phyloP scores from a whole-genome alignment of 2,113 vertebrate genomes.

The Zosterops hypoxanthus region DNA sequence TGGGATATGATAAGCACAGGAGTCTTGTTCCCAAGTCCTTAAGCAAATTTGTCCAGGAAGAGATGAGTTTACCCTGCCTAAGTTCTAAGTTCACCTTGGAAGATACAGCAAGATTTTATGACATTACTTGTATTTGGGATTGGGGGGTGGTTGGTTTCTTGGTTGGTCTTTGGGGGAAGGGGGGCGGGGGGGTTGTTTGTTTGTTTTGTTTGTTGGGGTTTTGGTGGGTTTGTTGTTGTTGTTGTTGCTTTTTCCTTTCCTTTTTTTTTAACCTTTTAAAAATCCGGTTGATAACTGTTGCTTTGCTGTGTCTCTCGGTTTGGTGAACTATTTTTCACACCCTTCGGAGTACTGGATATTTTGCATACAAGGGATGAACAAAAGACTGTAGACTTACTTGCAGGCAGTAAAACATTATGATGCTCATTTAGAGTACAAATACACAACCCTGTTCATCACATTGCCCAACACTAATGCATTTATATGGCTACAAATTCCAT shows the following conservation, averaged over 20 bases:
- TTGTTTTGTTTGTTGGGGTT: no score
- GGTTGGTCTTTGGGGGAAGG: no score
- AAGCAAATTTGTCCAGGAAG: not conserved
- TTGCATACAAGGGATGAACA: not conserved
- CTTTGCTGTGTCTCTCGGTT: conserved; percentile 24
- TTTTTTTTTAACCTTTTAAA: not conserved
- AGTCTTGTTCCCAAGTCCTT: not conserved
- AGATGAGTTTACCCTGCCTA: not conserved
- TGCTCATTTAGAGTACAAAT: conserved; percentile 33
- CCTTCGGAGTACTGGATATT: conserved; percentile 23
- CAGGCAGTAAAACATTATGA: conserved; percentile 35
- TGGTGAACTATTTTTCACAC: conserved; percentile 49
- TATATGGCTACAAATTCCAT: conserved; percentile 38
- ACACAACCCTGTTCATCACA: conserved; percentile 17
- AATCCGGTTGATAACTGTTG: conserved; percentile 4
- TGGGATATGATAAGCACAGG: accelerated
- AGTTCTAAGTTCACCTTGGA: not conserved
- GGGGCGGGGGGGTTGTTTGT: no score
- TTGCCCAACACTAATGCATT: conserved; percentile 24
- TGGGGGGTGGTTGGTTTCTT: no score
- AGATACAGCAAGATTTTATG: not conserved
- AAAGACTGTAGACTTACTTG: conserved; percentile 43
- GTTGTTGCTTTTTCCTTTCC: no score
- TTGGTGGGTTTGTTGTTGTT: not conserved
- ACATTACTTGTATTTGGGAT: not conserved